These are phyloP conservation scores for Trididemnum clinides DNA, from an alignment of 23 tunicate species.

Conservation along the genomic window DNA sequence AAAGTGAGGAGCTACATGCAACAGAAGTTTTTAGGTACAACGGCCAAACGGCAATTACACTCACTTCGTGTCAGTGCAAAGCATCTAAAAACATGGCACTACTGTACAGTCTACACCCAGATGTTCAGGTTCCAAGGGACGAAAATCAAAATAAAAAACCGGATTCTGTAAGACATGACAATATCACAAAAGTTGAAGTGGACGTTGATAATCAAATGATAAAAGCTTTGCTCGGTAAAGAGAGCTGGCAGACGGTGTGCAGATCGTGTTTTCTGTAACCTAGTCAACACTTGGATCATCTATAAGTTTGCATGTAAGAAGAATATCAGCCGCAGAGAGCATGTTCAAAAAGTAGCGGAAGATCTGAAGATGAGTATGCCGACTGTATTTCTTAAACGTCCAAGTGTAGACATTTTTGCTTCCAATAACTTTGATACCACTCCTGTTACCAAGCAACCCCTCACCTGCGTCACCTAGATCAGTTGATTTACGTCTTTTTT, in stretches of 20 bases:
- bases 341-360: not conserved
- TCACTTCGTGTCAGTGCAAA: slow-evolving; percentile 24
- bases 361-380: not conserved
- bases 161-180: not conserved
- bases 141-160: slow-evolving; percentile 2
- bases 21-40: slow-evolving; percentile 35
- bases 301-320: not conserved
- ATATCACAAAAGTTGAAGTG: slow-evolving; percentile 20
- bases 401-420: not conserved
- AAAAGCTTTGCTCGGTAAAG: slow-evolving; percentile 17
- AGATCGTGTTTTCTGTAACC: slow-evolving; percentile 4
- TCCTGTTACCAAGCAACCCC: not conserved
- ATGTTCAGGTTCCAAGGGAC: not conserved
- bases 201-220: not conserved
- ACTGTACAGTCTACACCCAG: slow-evolving; percentile 22
- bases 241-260: slow-evolving; percentile 24
- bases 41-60: slow-evolving; percentile 30
- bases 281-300: slow-evolving; percentile 14
- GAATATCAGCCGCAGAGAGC: slow-evolving; percentile 11
- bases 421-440: not conserved
- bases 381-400: not conserved
- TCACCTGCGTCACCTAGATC: not conserved
- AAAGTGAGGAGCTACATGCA: slow-evolving; percentile 2
- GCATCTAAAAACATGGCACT: slow-evolving; percentile 18
- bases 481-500: too few species aligned